Conservation (phyloP, 2,113 vertebrate genomes). For the Hypocryptadius cinnamomeus region DNA sequence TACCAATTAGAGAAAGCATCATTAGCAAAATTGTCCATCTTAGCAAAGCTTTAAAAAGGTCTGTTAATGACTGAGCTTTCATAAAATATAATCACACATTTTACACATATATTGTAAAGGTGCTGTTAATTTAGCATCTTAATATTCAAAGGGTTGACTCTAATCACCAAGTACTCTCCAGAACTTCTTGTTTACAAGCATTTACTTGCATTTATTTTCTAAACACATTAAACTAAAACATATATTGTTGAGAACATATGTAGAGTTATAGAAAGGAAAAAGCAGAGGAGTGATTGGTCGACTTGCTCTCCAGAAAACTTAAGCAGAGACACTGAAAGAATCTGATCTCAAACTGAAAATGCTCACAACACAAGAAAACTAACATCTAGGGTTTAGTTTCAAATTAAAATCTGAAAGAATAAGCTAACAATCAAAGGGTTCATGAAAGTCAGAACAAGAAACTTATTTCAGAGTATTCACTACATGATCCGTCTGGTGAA, state of each 20-base stretch:
- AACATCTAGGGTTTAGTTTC: neutral
- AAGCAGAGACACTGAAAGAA: neutral
- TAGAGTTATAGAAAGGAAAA: neutral
- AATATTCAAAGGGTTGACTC: neutral
- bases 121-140: neutral
- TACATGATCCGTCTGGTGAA: neutral
- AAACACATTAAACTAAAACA: neutral
- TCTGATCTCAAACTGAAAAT: neutral
- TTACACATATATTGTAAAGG: neutral
- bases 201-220: neutral
- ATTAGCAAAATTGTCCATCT: constrained; percentile 35
- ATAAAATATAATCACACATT: neutral
- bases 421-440: constrained; percentile 13
- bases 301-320: constrained; percentile 15
- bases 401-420: neutral
- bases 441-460: neutral
- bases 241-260: neutral
- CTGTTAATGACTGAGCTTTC: neutral
- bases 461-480: constrained; percentile 8
- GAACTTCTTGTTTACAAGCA: neutral
- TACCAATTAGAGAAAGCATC: constrained; percentile 52
- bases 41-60: neutral
- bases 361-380: neutral
- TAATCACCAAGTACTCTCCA: neutral
- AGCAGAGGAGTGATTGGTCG: neutral